phyloP scores from a whole-genome alignment of 2,888 invertebrate genomes.

The Pachydiplax longipennis region DNA sequence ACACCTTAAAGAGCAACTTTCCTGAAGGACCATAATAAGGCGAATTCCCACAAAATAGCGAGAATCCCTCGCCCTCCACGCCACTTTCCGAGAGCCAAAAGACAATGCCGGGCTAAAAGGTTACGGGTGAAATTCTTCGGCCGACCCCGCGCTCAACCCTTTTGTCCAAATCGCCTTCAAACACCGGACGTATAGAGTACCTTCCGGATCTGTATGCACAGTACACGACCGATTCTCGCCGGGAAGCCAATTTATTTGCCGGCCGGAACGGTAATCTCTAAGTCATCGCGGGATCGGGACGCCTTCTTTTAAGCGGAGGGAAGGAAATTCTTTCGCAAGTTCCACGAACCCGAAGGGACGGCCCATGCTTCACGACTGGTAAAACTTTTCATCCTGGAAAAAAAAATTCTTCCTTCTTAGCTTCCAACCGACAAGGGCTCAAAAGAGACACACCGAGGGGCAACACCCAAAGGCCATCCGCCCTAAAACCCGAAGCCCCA shows the following conservation, averaged over 20 bases:
- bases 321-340: not conserved
- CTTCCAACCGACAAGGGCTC: not conserved
- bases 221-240: not conserved
- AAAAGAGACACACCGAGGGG: not conserved
- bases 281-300: not conserved
- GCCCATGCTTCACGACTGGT: not conserved
- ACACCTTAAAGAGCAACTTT: too few species aligned
- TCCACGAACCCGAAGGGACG: not conserved
- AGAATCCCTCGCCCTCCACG: not conserved
- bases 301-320: not conserved
- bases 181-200: not conserved
- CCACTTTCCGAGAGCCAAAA: not conserved
- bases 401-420: not conserved
- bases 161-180: not conserved
- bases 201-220: not conserved
- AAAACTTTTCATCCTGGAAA: not conserved
- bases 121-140: not conserved
- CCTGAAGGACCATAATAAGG: too few species aligned
- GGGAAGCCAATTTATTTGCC: not conserved
- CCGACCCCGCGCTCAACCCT: not conserved
- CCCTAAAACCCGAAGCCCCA: not conserved
- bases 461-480: not conserved
- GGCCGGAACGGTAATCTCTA: not conserved
- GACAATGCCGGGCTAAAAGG: not conserved
- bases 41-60: too few species aligned